A percentile compares a stretch with the other conserved stretches of the same genome.
phyloP scores from a whole-genome alignment of 2,113 vertebrate genomes.

The Lutjanus erythropterus region DNA sequence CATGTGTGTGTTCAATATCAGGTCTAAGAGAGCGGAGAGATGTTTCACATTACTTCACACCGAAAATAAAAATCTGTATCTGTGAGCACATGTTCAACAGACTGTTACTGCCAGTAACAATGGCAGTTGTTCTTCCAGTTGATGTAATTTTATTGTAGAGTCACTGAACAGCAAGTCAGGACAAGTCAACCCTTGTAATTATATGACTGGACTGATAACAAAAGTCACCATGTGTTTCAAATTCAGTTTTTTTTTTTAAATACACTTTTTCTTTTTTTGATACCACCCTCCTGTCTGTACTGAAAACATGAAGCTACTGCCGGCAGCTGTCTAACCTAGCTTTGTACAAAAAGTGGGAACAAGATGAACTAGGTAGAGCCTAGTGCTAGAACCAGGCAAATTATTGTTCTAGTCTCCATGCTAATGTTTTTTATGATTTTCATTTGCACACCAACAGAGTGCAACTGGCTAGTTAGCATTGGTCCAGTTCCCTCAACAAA shows the following conservation, averaged over 20 bases:
- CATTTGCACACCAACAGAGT: too few relatives aligned
- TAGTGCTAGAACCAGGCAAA: too few relatives aligned
- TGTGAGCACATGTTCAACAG: slow-evolving; percentile 1
- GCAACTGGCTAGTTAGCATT: too few relatives aligned
- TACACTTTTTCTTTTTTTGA: neutral
- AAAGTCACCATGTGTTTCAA: neutral
- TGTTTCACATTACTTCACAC: slow-evolving; percentile 6
- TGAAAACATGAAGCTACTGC: neutral
- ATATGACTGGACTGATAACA: neutral
- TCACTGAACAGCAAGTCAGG: neutral
- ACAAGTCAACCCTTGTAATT: neutral
- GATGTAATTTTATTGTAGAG: neutral
- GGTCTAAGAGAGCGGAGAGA: slow-evolving; percentile 12
- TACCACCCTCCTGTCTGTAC: neutral
- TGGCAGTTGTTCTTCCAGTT: neutral
- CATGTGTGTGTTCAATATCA: slow-evolving; percentile 30
- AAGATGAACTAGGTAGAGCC: neutral
- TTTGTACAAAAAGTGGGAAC: neutral
- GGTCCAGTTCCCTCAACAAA: too few relatives aligned
- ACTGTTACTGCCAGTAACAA: neutral
- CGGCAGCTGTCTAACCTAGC: neutral
- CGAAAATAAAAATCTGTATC: slow-evolving; percentile 21
- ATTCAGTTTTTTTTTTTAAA: neutral
- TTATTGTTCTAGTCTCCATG: too few relatives aligned
- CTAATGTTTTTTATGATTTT: too few relatives aligned